Evolutionary conservation across 1,140 invertebrate genomes (phyloP), one percentile per base, ranked within the genome.

Genomic region (Drosophila ananassae): DNA sequence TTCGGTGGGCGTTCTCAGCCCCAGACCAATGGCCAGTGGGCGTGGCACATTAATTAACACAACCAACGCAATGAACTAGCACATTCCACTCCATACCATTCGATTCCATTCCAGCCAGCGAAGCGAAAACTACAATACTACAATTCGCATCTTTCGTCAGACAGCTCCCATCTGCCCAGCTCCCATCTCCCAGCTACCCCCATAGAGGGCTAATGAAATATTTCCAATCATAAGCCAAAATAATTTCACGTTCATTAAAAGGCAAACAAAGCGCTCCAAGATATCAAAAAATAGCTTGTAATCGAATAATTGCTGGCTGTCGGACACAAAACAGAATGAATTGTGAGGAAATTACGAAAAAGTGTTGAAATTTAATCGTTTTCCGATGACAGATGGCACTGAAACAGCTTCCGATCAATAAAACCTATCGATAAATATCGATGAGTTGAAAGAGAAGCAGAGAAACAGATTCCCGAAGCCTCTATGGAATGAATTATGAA

Each of bases 231-330:
- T 47, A 68, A 77, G 55, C 61, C 62, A 78, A 78, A 75, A 78
- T 59, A 87, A 87, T 81, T 85, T 85, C 81, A 85, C 78, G 82
- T 84, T 84, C 77, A 84, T 77, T 77, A 72, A 44, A 58, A 25
- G 21, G 8, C 34, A 47, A 30, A 55, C 37, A 58, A 75, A 60
- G 55, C 52, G 55, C 41, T 39, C 8, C 21, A 2, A 52, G 39
- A 54, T 46, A 47, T 44, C 54, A 28, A 59, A 77, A 61, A 47
- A 54, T 28, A 21, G 37, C 47, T 17, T 61, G 53, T 60, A 80
- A 80, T 80, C 77, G 54, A 28, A 60, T 66, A 76, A 79, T 79
- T 79, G 44, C 51, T 51, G 25, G 8, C 8, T 79, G 44, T 37
- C 46, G n/a, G 6, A 3, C 46, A 37, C 47, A 56, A 37, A 13